Evolutionary conservation across 1,140 invertebrate genomes (phyloP).

Genomic region (Coelopa frigida): DNA sequence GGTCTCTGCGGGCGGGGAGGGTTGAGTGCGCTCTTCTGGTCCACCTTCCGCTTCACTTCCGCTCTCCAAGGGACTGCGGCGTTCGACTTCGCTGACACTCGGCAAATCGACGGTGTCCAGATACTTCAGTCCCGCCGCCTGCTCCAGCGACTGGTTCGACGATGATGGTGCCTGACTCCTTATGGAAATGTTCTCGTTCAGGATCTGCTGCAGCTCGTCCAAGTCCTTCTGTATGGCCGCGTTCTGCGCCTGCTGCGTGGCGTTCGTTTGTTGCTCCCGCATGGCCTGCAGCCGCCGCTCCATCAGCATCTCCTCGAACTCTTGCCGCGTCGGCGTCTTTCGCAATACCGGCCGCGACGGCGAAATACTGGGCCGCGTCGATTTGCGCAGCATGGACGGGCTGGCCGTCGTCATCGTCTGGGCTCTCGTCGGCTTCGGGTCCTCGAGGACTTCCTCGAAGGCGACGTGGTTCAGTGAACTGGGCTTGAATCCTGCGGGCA

Average conservation of each 20-base stretch:
- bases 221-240: constrained; percentile 20
- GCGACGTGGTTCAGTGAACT: constrained; percentile 19
- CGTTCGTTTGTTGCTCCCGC: constrained; percentile 14
- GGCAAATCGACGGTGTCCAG: constrained; percentile 6
- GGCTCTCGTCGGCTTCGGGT: neutral
- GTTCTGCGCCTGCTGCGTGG: constrained; percentile 12
- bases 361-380: constrained; percentile 19
- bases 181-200: constrained; percentile 21
- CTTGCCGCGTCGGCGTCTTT: constrained; percentile 24
- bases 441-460: neutral
- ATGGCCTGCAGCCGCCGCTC: constrained; percentile 21
- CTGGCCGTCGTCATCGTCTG: constrained; percentile 1
- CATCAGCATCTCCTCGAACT: constrained; percentile 30
- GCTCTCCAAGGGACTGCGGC: neutral
- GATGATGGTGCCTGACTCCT: too few species aligned
- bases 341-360: constrained; percentile 20
- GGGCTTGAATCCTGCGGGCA: constrained; percentile 25
- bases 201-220: constrained; percentile 17
- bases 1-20: constrained; percentile 37
- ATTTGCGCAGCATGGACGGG: constrained; percentile 16
- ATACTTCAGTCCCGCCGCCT: neutral
- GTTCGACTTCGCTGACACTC: neutral
- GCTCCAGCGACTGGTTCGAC: too few species aligned
- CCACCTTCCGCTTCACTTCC: neutral
- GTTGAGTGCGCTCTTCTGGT: constrained; percentile 45